These are phyloP conservation scores for Stegana nigrithorax DNA, from an alignment of 2,888 invertebrate species.

Conservation along the genomic window DNA sequence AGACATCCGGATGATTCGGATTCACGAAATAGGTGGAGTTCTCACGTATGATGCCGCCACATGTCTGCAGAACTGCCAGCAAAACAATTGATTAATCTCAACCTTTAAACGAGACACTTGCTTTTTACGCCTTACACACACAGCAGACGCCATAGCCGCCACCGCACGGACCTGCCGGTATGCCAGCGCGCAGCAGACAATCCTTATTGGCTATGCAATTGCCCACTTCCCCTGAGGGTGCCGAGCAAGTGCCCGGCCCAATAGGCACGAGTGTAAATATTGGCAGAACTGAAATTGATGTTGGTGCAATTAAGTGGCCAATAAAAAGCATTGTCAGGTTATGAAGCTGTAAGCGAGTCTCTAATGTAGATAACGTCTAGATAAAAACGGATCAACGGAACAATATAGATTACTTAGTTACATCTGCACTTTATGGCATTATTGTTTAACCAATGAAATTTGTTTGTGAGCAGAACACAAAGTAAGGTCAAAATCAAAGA, in stretches of 20 bases:
- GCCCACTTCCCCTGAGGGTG: slow-evolving; percentile 83
- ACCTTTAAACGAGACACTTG: neutral
- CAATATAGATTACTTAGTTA: too few species aligned
- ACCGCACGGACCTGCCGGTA: slow-evolving; percentile 83
- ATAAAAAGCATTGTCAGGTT: too few species aligned
- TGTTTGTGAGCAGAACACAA: too few species aligned
- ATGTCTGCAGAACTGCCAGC: slow-evolving; percentile 78
- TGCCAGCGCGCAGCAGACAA: slow-evolving; percentile 79
- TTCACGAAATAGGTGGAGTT: slow-evolving; percentile 91
- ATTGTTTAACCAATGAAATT: too few species aligned
- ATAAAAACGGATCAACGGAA: too few species aligned
- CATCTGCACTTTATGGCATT: too few species aligned
- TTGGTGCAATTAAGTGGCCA: too few species aligned
- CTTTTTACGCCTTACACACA: slow-evolving; percentile 58
- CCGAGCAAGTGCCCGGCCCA: slow-evolving; percentile 80
- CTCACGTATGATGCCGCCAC: slow-evolving; percentile 81
- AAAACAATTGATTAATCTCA: neutral
- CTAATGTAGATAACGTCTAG: too few species aligned
- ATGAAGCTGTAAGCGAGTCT: too few species aligned
- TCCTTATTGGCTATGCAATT: slow-evolving; percentile 81
- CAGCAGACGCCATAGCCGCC: slow-evolving; percentile 69
- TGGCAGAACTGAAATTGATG: slow-evolving; percentile 75
- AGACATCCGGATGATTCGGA: slow-evolving; percentile 79
- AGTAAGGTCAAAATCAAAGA: too few species aligned
- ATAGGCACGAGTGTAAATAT: slow-evolving; percentile 85